phyloP scores from a whole-genome alignment of 1,140 invertebrate species.

The Coenobita brevimanus region DNA sequence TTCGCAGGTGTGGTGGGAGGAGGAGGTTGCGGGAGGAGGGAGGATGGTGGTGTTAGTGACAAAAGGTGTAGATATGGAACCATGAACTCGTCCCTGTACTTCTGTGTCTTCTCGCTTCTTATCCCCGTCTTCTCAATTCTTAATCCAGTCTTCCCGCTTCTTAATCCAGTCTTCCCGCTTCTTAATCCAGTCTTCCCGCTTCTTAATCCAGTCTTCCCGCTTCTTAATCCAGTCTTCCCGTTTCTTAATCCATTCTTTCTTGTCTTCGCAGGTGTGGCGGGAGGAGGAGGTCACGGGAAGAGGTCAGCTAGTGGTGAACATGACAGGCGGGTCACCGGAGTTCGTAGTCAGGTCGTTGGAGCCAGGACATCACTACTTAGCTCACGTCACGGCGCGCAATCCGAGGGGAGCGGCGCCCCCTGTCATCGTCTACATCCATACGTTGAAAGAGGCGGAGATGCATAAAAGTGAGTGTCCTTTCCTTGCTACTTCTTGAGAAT shows the following conservation, averaged over 20 bases:
- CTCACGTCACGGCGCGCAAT: slow-evolving; percentile 88
- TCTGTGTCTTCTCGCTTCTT: not conserved
- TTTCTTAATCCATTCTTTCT: not conserved
- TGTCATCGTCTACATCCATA: slow-evolving; percentile 86
- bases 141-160: not conserved
- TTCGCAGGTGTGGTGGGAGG: too few relatives aligned
- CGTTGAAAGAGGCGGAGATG: slow-evolving; percentile 86
- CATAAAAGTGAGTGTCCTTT: slow-evolving; percentile 10
- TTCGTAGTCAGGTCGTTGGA: slow-evolving; percentile 71
- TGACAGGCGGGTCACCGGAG: not conserved
- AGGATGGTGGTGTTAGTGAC: too few relatives aligned
- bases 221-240: not conserved
- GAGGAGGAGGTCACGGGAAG: not conserved
- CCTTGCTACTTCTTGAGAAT: not conserved
- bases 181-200: not conserved
- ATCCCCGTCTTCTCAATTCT: not conserved
- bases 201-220: not conserved
- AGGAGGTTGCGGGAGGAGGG: too few relatives aligned
- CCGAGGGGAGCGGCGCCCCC: slow-evolving; percentile 88
- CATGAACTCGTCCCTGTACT: too few relatives aligned
- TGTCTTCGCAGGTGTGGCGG: slow-evolving; percentile 12
- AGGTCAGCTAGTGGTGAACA: slow-evolving; percentile 27
- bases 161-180: not conserved
- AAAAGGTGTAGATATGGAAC: too few relatives aligned
- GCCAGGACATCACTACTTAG: slow-evolving; percentile 80